Evolutionary conservation across 2,797 vertebrate genomes (phyloP).

Genomic region (Thripadectes ignobilis): DNA sequence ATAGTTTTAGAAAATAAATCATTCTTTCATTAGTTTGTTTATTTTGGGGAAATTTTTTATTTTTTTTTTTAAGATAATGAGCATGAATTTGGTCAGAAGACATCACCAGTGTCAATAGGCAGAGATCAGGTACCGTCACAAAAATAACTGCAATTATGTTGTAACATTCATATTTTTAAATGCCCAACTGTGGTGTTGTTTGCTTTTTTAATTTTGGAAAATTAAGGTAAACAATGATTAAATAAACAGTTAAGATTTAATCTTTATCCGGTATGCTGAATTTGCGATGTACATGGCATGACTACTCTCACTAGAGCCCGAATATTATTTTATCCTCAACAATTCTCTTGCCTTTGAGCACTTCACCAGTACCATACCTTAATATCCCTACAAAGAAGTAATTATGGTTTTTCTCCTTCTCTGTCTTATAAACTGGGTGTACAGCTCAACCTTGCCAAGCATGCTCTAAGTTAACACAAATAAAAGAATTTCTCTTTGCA

Average conservation of each 20-base stretch:
- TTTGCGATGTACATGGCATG: background rate
- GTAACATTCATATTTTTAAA: background rate
- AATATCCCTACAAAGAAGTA: background rate
- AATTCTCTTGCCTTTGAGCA: background rate
- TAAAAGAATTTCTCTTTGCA: background rate
- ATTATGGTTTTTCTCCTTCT: background rate
- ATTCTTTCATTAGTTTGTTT: background rate
- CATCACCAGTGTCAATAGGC: background rate
- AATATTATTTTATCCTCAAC: background rate
- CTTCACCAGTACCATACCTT: background rate
- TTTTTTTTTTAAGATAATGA: background rate
- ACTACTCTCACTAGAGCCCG: background rate
- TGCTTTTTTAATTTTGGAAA: background rate
- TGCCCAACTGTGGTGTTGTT: background rate
- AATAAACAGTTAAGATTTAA: background rate
- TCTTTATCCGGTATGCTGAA: background rate
- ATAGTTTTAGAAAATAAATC: constrained; percentile 5
- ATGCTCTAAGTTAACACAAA: background rate
- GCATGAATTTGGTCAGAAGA: background rate
- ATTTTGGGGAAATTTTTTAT: rapidly evolving
- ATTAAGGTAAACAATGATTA: background rate
- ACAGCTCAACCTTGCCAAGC: background rate
- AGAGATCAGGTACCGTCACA: background rate
- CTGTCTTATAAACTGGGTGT: background rate
- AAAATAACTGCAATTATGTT: background rate